These are phyloP conservation scores for Macrostomum lignano DNA, from an alignment of 1,140 invertebrate species.

Conservation along the genomic window DNA sequence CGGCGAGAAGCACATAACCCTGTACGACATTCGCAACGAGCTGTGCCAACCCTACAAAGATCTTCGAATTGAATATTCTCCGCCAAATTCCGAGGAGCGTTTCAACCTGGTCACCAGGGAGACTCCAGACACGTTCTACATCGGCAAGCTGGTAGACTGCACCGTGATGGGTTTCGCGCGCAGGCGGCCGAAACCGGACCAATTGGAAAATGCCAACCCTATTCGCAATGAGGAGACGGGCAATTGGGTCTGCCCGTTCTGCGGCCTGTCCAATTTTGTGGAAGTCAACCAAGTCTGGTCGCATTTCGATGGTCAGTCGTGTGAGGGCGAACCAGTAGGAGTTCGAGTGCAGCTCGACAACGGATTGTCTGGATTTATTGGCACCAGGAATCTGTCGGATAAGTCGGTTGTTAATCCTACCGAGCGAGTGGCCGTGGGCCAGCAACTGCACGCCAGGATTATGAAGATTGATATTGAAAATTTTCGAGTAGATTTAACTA, in stretches of 20 bases:
- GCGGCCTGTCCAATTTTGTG: constrained; percentile 69
- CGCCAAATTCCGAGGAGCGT: constrained; percentile 50
- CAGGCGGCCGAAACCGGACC: constrained; percentile 60
- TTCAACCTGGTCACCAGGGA: constrained; percentile 89
- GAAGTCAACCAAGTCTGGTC: constrained; percentile 85
- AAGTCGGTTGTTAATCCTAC: constrained; percentile 67
- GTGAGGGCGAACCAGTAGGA: constrained; percentile 73
- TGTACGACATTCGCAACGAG: constrained; percentile 87
- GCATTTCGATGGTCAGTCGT: constrained; percentile 76
- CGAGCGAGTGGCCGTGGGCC: constrained; percentile 51
- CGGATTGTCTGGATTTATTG: constrained; percentile 64
- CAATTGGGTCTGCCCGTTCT: constrained; percentile 86
- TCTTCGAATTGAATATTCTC: constrained; percentile 44
- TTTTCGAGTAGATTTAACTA: constrained; percentile 72
- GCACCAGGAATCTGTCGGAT: constrained; percentile 71
- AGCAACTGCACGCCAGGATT: constrained; percentile 68
- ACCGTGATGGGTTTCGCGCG: constrained; percentile 34
- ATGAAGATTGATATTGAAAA: constrained; percentile 76
- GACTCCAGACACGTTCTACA: constrained; percentile 68
- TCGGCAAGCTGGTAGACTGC: constrained; percentile 37
- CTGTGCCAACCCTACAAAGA: constrained; percentile 82
- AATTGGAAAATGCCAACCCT: constrained; percentile 74
- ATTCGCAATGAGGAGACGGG: constrained; percentile 68
- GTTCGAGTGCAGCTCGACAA: constrained; percentile 66
- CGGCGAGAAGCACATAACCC: constrained; percentile 78